These are phyloP conservation scores for Periplaneta americana DNA, from an alignment of 1,140 invertebrate genomes.

Conservation along the genomic window DNA sequence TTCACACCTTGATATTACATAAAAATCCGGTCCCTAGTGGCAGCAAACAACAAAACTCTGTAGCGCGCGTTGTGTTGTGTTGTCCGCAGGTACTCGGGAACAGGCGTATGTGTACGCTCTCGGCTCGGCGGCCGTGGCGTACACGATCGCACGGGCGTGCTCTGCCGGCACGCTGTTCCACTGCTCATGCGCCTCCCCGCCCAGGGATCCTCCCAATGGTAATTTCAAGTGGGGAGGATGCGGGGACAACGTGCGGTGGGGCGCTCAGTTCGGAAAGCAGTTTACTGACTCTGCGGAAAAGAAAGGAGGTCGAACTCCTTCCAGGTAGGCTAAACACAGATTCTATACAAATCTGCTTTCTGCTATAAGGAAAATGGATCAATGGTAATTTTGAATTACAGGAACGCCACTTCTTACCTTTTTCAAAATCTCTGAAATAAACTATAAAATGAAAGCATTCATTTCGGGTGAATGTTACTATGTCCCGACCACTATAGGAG, in stretches of 20 bases:
- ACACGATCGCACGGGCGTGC: conserved; percentile 67
- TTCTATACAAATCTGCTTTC: too few species aligned
- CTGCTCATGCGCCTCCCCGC: conserved; percentile 60
- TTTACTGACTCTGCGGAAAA: conserved; percentile 48
- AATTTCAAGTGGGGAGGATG: conserved; percentile 69
- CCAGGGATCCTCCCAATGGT: conserved; percentile 43
- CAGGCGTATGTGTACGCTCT: conserved; percentile 74
- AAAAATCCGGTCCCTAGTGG: too few species aligned
- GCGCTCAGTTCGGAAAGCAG: conserved; percentile 50
- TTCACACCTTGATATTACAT: too few species aligned
- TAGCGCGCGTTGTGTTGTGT: too few species aligned
- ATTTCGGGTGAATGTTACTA: too few species aligned
- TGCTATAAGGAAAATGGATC: too few species aligned
- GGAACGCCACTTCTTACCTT: too few species aligned
- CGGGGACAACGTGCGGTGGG: conserved; percentile 57
- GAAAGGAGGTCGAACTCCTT: not conserved
- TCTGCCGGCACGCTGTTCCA: conserved; percentile 56
- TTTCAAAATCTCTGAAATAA: too few species aligned
- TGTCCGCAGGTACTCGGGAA: conserved; percentile 63
- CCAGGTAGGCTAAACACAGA: not conserved
- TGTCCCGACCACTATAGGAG: too few species aligned
- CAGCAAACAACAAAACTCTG: too few species aligned
- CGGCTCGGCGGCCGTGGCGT: conserved; percentile 64
- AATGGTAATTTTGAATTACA: too few species aligned
- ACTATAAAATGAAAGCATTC: too few species aligned